Evolutionary conservation across 1,140 invertebrate genomes (phyloP).

Genomic region (Stenopsyche tienmushanensis): DNA sequence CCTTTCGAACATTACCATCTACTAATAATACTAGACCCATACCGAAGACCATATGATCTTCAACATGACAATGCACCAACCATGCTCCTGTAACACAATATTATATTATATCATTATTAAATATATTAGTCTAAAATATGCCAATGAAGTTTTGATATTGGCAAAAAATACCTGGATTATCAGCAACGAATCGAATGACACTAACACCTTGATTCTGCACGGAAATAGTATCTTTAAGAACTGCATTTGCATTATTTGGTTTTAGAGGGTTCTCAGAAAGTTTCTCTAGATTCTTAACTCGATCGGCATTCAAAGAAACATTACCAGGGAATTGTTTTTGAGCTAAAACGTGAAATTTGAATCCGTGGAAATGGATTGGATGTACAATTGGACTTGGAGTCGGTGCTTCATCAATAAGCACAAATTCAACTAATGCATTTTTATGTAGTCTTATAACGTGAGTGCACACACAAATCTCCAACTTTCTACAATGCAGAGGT

Average conservation of each 20-base stretch:
- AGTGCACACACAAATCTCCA: constrained; percentile 22
- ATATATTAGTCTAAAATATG: constrained; percentile 1
- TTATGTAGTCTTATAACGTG: constrained; percentile 2
- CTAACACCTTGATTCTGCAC: constrained; percentile 17
- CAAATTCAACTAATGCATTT: constrained; percentile 22
- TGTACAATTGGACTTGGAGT: constrained; percentile 3
- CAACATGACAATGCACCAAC: constrained; percentile 33
- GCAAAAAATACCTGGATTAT: constrained; percentile 26
- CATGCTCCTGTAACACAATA: constrained; percentile 25
- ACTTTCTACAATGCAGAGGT: constrained; percentile 13
- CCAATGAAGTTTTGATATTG: neutral
- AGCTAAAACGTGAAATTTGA: constrained; percentile 15
- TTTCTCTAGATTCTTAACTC: constrained; percentile 13
- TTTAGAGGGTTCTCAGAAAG: constrained; percentile 1
- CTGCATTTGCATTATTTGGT: constrained; percentile 3
- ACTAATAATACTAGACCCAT: constrained; percentile 20
- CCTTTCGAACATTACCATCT: constrained; percentile 2
- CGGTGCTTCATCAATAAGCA: constrained; percentile 19
- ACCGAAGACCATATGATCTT: constrained; percentile 33
- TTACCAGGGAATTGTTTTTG: constrained; percentile 10
- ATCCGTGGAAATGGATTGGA: constrained; percentile 30
- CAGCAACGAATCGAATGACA: constrained; percentile 17
- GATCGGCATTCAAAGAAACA: constrained; percentile 9
- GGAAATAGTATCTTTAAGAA: constrained; percentile 23
- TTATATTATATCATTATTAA: neutral